These are phyloP conservation scores for Cephus sareptanus DNA, from an alignment of 2,888 invertebrate genomes.

Conservation along the genomic window DNA sequence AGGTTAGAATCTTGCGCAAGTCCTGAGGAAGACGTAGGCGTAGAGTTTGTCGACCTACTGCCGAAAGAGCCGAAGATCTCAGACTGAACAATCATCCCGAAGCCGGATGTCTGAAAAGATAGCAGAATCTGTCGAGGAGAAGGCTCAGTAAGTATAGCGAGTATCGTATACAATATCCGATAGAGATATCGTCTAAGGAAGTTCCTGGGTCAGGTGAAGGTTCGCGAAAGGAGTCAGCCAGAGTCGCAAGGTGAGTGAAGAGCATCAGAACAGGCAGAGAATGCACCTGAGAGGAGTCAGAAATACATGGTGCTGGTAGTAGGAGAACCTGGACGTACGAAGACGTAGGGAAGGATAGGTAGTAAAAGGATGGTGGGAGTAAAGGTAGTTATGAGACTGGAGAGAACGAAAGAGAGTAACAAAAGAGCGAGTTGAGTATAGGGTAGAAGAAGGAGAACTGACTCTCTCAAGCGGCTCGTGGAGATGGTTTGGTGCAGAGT, in stretches of 20 bases:
- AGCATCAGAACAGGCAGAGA: neutral
- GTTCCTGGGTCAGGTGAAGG: neutral
- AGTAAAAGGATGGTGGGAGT: neutral
- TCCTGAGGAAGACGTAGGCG: neutral
- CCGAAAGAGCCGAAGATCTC: no score
- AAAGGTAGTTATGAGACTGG: neutral
- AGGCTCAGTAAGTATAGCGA: neutral
- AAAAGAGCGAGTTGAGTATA: neutral
- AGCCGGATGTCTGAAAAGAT: no score
- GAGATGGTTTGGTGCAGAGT: conserved; percentile 29
- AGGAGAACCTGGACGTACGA: neutral
- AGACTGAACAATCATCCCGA: no score
- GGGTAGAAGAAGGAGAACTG: conserved; percentile 64
- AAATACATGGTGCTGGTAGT: neutral
- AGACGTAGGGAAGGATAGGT: neutral
- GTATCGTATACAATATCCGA: no score
- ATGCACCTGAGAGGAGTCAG: neutral
- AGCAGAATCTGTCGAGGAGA: neutral
- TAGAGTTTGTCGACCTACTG: neutral
- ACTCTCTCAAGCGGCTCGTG: conserved; percentile 55
- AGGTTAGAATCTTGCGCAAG: neutral
- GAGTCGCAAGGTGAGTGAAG: neutral
- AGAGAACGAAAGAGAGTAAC: neutral
- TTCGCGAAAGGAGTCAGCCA: neutral
- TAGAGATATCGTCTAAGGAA: neutral